Evolutionary conservation across 2,797 vertebrate genomes (phyloP).

Genomic region (Anguilla marmorata): DNA sequence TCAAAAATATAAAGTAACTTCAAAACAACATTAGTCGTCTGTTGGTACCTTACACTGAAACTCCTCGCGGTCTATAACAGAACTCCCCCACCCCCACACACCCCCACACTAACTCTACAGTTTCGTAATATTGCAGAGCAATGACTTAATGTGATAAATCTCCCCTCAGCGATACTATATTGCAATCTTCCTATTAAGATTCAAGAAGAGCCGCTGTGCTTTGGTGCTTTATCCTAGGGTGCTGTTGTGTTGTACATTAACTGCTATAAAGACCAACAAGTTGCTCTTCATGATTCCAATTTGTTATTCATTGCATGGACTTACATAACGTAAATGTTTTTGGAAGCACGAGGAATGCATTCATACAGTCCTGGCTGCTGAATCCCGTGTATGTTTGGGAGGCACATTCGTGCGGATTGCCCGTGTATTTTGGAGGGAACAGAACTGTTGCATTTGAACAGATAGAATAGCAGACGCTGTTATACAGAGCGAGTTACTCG

Average conservation of each 20-base stretch:
- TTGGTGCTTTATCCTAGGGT: background rate
- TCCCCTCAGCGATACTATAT: background rate
- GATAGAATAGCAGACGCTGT: too few species aligned
- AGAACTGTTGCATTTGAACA: background rate
- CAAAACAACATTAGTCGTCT: background rate
- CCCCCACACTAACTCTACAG: background rate
- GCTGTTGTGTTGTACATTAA: background rate
- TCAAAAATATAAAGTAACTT: background rate
- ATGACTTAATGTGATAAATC: background rate
- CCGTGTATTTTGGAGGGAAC: background rate
- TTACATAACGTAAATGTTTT: background rate
- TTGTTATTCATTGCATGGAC: background rate
- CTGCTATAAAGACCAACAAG: background rate
- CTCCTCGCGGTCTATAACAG: background rate
- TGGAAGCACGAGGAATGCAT: background rate
- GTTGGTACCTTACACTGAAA: background rate
- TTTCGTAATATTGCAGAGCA: background rate
- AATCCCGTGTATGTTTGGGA: background rate
- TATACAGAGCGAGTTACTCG: too few species aligned
- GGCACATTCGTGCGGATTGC: background rate
- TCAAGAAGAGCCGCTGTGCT: background rate
- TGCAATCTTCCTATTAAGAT: background rate
- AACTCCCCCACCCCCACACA: background rate
- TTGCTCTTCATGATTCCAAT: background rate
- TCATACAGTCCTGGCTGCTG: background rate